Evolutionary conservation across 2,113 vertebrate genomes (phyloP), one percentile per base, ranked within the genome.

Genomic region (Pomatostomus ruficeps): DNA sequence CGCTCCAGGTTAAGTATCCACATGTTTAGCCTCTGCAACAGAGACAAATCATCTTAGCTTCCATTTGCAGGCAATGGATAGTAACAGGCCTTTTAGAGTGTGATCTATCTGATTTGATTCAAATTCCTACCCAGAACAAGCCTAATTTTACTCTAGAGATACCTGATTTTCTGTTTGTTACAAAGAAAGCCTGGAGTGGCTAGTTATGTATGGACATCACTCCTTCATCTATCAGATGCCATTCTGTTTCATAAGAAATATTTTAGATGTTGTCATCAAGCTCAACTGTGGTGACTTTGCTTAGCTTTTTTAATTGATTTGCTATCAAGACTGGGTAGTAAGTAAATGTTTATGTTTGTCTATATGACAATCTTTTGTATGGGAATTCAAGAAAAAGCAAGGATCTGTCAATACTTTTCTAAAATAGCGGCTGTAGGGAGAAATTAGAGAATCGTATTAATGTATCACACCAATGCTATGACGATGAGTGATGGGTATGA

Each of bases 361-460:
- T 65, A 3, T 52, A 28, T 38, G 52, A 33, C 16, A 62, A 24
- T 21, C 1, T 67, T 33, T 63, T 96, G 79, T 73, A 55, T 92
- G 21, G 20, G 57, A 89, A 91, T 94, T 95, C 84, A 96, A 77
- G 83, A 45, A 93, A 90, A 75, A 52, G 1, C 14, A 68, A 79
- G 26, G 16, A n/a, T 77, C 31, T 93, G 78, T 68, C 78, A 90
- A 94, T 91, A 93, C 12, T 76, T 92, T 97, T 93, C 57, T 94
- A 73, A 94, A 49, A 78, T 6, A 89, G 2, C 6, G 62, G 19
- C 15, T 59, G 4, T 29, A 58, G 43, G 21, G 21, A 36, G 75
- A 96, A 93, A 85, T 81, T 24, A 63, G 31, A 86, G 29, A 70
- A 24, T 63, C 29, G 35, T 14, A 63, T 28, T 42, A 93, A 63